Evolutionary conservation across 2,888 invertebrate species (phyloP).

Genomic region (Ectemnius cavifrons): DNA sequence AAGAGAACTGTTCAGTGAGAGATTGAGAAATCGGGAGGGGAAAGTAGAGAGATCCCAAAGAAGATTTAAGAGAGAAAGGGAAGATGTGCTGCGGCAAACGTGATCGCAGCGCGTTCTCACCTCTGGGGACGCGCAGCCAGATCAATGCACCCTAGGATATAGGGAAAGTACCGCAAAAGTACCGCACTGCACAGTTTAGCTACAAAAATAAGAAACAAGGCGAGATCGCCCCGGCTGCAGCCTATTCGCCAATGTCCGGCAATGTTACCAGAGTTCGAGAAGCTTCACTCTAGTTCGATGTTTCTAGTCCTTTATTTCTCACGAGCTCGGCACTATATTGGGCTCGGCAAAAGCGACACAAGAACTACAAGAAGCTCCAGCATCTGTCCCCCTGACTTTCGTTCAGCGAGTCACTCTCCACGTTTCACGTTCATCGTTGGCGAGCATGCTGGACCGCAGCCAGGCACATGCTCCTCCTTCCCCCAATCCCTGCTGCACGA

Average conservation of each 20-base stretch:
- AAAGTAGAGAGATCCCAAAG: no score
- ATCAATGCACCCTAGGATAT: slow-evolving; percentile 46
- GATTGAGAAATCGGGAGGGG: no score
- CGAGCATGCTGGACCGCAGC: slow-evolving; percentile 41
- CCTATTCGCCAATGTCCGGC: neutral
- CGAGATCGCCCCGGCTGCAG: neutral
- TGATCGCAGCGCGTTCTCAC: slow-evolving; percentile 15
- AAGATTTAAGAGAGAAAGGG: no score
- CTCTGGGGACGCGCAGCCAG: slow-evolving; percentile 31
- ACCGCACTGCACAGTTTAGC: slow-evolving; percentile 32
- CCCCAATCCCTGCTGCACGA: slow-evolving; percentile 28
- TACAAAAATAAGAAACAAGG: slow-evolving; percentile 6
- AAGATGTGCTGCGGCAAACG: no score
- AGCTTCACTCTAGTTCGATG: no score
- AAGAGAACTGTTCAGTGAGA: no score
- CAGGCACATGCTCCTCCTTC: slow-evolving; percentile 46
- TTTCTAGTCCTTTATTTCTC: no score
- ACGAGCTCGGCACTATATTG: no score
- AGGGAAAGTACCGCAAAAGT: slow-evolving; percentile 38
- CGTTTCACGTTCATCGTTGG: slow-evolving; percentile 37
- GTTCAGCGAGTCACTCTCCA: neutral
- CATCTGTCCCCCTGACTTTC: neutral
- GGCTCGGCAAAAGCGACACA: no score
- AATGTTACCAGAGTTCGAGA: no score
- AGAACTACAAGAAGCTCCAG: no score